A percentile compares a stretch with the other conserved stretches of the same genome.
Evolutionary conservation across 1,140 invertebrate species (phyloP).

Genomic region (Leptopilina clavipes): DNA sequence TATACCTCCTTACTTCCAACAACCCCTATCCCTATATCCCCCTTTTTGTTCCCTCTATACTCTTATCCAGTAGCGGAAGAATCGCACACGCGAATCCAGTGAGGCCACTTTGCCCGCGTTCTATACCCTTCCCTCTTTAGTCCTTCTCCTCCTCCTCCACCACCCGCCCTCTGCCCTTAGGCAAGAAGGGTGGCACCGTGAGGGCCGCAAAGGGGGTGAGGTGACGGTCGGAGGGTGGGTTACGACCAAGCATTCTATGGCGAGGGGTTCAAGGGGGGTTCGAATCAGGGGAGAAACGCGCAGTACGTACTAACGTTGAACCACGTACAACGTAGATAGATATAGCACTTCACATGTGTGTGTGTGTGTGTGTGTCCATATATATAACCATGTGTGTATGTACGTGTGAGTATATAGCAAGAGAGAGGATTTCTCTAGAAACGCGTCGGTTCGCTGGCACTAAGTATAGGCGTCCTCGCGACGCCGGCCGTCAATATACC

Average conservation of each 20-base stretch:
- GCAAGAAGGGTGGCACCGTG: constrained; percentile 43
- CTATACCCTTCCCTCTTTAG: constrained; percentile 33
- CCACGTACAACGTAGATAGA: constrained; percentile 44
- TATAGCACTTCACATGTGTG: constrained; percentile 48
- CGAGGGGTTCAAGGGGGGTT: constrained; percentile 43
- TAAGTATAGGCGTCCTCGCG: constrained; percentile 75
- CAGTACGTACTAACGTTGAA: constrained; percentile 45
- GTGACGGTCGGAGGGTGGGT: constrained; percentile 49
- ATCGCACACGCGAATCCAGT: constrained; percentile 45
- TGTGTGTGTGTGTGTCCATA: constrained; percentile 55
- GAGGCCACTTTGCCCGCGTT: constrained; percentile 53
- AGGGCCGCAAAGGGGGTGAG: constrained; percentile 42
- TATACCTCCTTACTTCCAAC: constrained; percentile 24
- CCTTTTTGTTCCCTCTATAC: not conserved
- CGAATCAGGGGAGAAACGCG: constrained; percentile 47
- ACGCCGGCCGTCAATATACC: constrained; percentile 75
- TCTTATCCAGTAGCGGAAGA: constrained; percentile 22
- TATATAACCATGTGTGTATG: constrained; percentile 53
- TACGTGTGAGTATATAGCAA: constrained; percentile 50
- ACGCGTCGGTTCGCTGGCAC: constrained; percentile 71
- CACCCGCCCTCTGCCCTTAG: constrained; percentile 34
- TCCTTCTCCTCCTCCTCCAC: too few relatives aligned
- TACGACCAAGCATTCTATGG: constrained; percentile 52
- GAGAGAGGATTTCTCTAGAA: constrained; percentile 60
- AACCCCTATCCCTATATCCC: constrained; percentile 12